Base-by-base conservation (phyloP, 2,888 invertebrate genomes). In the Phyllotreta cruciferae region DNA sequence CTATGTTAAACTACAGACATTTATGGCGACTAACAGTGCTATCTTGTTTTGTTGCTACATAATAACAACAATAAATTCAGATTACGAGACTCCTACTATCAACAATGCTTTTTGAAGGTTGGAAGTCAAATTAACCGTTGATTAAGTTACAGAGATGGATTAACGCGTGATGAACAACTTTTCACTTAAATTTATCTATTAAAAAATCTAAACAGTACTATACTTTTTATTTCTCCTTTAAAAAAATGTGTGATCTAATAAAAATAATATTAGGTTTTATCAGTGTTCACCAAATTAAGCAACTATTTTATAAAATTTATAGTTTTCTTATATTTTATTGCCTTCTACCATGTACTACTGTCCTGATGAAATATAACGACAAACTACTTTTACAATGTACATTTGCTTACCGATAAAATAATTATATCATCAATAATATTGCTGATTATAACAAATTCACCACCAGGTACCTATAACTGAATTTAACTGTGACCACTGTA, bases 31-130 rank as follows among this genome's bases (percentile, higher is more conserved):
- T 47, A 14, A 14, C 13, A 41, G 11, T 11, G 50, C 37, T 55
- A 42, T 42, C 41, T 55, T 55, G 42, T 55, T 55, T 42, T 55
- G 55, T 42, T 55, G 35, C 24, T 24, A 24, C 24, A 24, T 10
- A 10, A 55, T 14, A 47, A 47, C 14, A 11, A 14, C 47, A 14
- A n/a, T 47, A 47, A n/a, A 38, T 9, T 5, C 11, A 42, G 42
- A 55, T 55, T 42, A 10, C 10, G 42, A 11, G n/a, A 41, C 41
- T 47, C 47, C 47, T 47, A 47, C 47, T 47, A 14, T 47, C 47
- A 47, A 47, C 47, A 47, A 14, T 47, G 14, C 24, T 47, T 14
- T 47, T 6, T 47, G 47, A 14, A 47, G 47, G 47, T 47, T 34
- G n/a, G 24, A 4, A 24, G 24, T 24, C 24, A 24, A 24, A 24